Evolutionary conservation across 2,113 vertebrate species (phyloP), one percentile per base, ranked within the genome.

Genomic region (Panthera uncia): DNA sequence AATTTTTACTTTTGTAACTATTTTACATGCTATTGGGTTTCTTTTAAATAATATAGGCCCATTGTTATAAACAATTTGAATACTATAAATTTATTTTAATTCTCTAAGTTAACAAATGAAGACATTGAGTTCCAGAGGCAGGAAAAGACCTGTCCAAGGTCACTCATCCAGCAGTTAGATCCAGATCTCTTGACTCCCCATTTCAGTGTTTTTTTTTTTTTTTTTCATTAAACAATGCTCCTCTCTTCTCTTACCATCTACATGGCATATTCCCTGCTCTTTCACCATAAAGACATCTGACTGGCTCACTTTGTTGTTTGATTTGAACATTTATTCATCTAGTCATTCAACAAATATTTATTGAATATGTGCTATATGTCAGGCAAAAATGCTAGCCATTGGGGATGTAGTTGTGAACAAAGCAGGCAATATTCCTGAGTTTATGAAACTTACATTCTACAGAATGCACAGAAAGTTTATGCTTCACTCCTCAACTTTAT

Each of bases 61-160:
- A n/a, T 61, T 85, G 52, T 87, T 89, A 65, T 55, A 89, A 91
- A 80, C 23, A 69, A n/a, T 94, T 84, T 85, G 69, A 94, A 86
- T 65, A 16, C 19, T 78, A 23, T 86, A 57, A 33, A 84, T 85
- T 88, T 93, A 71, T 74, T 92, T 38, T 68, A 92, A 76, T 85
- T 13, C 12, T 86, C n/a, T 93, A 12, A 68, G 15, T 89, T 91
- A 78, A 79, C 16, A 92, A 86, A 86, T 71, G 45, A 96, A 25
- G 31, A 89, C 81, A 76, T 74, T 41, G n/a, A 94, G 7, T 92
- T 79, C 50, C 48, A 81, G 63, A 66, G 65, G 89, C 73, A 95
- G 41, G 79, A 88, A 80, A 84, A 50, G n/a, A 48, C 4, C 36
- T 50, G 50, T 57, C 52, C 50, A 69, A 71, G 68, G 36, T 68